phyloP scores from a whole-genome alignment of 2,888 invertebrate species.

The Aromia moschata region DNA sequence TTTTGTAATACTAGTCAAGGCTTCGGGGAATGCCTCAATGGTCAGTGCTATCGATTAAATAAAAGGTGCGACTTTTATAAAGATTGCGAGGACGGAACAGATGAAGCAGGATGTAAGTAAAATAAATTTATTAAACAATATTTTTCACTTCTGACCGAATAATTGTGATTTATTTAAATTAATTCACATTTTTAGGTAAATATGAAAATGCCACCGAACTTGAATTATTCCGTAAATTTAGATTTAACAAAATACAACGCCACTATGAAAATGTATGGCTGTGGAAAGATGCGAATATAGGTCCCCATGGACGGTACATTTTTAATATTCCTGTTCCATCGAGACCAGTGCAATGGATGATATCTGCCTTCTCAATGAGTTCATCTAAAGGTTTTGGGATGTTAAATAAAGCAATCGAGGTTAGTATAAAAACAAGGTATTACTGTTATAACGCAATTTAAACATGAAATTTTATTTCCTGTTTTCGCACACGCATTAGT shows the following conservation, averaged over 20 bases:
- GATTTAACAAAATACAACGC: slow-evolving; percentile 88
- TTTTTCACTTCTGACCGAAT: too few relatives aligned
- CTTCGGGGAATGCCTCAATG: slow-evolving; percentile 81
- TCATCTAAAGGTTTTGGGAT: slow-evolving; percentile 88
- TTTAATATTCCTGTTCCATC: slow-evolving; percentile 88
- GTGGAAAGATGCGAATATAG: slow-evolving; percentile 94
- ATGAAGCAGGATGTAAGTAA: slow-evolving; percentile 79
- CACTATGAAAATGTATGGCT: slow-evolving; percentile 96
- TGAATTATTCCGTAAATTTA: slow-evolving; percentile 78
- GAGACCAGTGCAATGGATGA: slow-evolving; percentile 90
- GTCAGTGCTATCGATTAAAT: slow-evolving; percentile 76
- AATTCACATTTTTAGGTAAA: slow-evolving; percentile 62
- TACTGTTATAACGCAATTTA: not conserved
- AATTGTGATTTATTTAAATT: not conserved
- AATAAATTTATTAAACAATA: not conserved
- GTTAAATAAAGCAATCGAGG: slow-evolving; percentile 79
- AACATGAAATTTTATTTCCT: too few relatives aligned
- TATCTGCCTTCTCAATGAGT: slow-evolving; percentile 92
- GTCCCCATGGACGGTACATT: slow-evolving; percentile 88
- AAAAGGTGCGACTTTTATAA: slow-evolving; percentile 77
- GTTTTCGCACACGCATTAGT: too few relatives aligned
- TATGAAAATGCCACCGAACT: slow-evolving; percentile 75
- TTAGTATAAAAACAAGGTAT: slow-evolving; percentile 50
- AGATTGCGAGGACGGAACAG: slow-evolving; percentile 87
- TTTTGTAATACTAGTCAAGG: slow-evolving; percentile 79